Conservation (phyloP, 2,797 vertebrate genomes). For the Myripristis jacobus region DNA sequence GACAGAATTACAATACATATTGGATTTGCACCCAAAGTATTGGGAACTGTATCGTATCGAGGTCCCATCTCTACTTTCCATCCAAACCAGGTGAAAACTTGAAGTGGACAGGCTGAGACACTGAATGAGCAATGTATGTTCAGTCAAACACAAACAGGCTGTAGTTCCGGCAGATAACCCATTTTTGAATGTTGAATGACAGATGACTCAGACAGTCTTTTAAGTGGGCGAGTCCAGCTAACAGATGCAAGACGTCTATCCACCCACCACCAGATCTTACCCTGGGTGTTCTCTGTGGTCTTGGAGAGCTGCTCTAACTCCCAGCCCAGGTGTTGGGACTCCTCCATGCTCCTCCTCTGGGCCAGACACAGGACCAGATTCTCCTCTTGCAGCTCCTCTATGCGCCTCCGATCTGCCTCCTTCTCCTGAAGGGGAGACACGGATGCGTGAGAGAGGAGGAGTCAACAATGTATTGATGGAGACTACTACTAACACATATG, state of each 20-base stretch:
- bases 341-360: constrained; percentile 96
- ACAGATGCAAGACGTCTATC: not conserved
- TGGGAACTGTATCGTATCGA: too few species aligned
- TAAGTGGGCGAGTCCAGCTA: constrained; percentile 1
- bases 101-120: not conserved
- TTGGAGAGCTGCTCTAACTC: constrained; percentile 94
- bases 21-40: too few species aligned
- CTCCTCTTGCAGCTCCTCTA: constrained; percentile 95
- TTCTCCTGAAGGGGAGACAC: constrained; percentile 80
- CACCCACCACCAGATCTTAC: constrained; percentile 73
- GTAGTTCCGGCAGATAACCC: not conserved
- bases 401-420: constrained; percentile 88
- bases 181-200: not conserved
- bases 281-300: constrained; percentile 87
- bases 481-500: not conserved
- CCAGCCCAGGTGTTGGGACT: constrained; percentile 95
- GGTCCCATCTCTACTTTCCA: too few species aligned
- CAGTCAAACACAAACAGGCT: not conserved
- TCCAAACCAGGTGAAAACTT: not conserved
- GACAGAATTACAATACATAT: too few species aligned
- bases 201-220: not conserved
- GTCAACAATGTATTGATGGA: not conserved
- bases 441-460: not conserved
- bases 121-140: not conserved
- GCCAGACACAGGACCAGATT: constrained; percentile 93